Conservation (phyloP, 1,140 invertebrate species). For the Sycophila sp. region DNA sequence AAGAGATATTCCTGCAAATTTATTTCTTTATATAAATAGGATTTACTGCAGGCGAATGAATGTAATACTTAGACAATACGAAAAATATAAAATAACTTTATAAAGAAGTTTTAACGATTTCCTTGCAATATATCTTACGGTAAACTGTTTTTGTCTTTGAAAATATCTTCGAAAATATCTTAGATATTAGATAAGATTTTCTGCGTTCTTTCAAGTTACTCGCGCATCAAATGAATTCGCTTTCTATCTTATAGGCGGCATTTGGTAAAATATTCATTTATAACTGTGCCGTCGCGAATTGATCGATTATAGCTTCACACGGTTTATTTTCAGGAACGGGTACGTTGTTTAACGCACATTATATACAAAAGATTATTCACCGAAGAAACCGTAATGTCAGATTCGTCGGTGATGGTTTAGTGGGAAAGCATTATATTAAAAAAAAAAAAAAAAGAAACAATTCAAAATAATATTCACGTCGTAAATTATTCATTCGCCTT, state of each 20-base stretch:
- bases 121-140: not conserved
- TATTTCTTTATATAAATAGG: too few species aligned
- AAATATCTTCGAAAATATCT: not conserved
- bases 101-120: too few species aligned
- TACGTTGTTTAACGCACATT: not conserved
- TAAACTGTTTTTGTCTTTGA: not conserved
- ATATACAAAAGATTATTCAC: not conserved
- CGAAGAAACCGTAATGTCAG: not conserved
- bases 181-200: not conserved
- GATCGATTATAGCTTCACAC: not conserved
- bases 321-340: not conserved
- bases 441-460: too few species aligned
- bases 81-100: too few species aligned
- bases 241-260: not conserved
- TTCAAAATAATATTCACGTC: too few species aligned
- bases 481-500: too few species aligned
- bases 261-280: conserved; percentile 3
- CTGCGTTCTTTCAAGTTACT: not conserved
- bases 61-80: too few species aligned
- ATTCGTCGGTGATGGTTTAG: too few species aligned
- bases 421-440: too few species aligned
- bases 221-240: not conserved
- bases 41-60: too few species aligned
- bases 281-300: conserved; percentile 17
- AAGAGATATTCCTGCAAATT: too few species aligned